phyloP scores from a whole-genome alignment of 2,797 vertebrate species.

The Micrastur ruficollis region DNA sequence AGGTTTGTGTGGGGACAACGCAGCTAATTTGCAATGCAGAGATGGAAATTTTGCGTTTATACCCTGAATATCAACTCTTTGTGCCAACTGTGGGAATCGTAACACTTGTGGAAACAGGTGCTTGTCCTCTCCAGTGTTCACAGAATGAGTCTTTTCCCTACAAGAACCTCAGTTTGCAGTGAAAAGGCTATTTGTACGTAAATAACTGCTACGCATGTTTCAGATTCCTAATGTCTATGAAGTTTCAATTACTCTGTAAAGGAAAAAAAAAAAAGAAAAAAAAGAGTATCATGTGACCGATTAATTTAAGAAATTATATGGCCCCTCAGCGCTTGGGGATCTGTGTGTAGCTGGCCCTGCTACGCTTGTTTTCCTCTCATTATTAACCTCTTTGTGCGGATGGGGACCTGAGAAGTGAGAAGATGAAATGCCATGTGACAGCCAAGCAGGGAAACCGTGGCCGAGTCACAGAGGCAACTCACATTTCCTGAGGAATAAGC shows the following conservation, averaged over 20 bases:
- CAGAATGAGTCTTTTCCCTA: neutral
- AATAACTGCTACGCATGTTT: neutral
- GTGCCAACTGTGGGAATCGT: neutral
- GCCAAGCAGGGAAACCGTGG: neutral
- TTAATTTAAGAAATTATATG: slow-evolving; percentile 30
- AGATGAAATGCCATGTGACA: neutral
- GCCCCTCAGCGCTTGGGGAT: neutral
- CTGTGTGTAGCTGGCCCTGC: neutral
- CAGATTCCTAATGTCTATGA: slow-evolving; percentile 29
- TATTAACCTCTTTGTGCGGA: neutral
- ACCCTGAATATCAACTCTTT: neutral
- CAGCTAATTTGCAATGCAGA: neutral
- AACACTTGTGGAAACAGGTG: slow-evolving; percentile 43
- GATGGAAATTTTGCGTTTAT: neutral
- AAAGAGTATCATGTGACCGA: neutral
- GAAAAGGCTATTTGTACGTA: slow-evolving; percentile 22
- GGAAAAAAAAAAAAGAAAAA: neutral
- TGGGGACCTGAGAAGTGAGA: neutral
- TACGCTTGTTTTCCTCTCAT: neutral
- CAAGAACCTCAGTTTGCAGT: neutral
- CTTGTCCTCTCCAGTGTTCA: neutral
- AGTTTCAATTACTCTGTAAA: slow-evolving; percentile 21
- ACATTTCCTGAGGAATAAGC: neutral
- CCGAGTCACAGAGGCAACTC: neutral
- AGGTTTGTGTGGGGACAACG: neutral